Conservation (phyloP, 2,113 vertebrate genomes). For the Syrmaticus mikado region DNA sequence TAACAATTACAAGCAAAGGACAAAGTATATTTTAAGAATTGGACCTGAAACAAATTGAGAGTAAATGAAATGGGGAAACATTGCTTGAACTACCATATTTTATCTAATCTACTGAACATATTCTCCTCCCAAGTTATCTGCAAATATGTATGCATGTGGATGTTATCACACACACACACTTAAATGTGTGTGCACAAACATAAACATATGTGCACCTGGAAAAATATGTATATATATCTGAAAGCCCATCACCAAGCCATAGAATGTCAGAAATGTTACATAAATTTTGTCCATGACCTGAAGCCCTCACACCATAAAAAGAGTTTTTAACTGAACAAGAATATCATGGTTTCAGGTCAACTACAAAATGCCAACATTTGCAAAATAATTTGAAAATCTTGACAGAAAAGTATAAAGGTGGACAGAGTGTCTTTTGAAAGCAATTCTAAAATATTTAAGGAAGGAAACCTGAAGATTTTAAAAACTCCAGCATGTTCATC, state of each 20-base stretch:
- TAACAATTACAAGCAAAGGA: neutral
- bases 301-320: neutral
- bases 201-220: neutral
- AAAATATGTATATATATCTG: too few relatives aligned
- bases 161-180: neutral
- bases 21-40: neutral
- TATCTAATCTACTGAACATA: neutral
- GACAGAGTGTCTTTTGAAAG: neutral
- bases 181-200: neutral
- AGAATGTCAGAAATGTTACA: neutral
- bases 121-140: neutral
- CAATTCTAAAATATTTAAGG: neutral
- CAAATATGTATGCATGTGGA: neutral
- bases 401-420: neutral
- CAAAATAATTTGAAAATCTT: slow-evolving; percentile 1
- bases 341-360: neutral
- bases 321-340: neutral
- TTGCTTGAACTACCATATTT: neutral
- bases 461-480: neutral
- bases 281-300: neutral
- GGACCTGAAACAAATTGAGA: neutral
- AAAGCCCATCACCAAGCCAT: neutral
- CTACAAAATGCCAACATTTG: neutral
- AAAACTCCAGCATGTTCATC: neutral
- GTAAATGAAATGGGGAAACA: neutral